Evolutionary conservation across 2,113 vertebrate genomes (phyloP).

Genomic region (Grammomys surdaster): DNA sequence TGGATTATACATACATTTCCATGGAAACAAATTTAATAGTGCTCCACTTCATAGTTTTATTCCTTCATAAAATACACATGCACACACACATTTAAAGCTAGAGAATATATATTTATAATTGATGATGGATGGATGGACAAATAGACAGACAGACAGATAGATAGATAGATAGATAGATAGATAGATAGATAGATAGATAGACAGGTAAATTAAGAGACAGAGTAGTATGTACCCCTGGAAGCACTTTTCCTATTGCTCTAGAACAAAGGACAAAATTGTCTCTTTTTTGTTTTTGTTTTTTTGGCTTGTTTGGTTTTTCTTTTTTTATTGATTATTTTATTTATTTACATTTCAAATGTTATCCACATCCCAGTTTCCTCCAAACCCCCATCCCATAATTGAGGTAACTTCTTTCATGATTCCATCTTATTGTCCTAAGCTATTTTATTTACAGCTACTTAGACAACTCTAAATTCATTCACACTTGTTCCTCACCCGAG

Average conservation of each 20-base stretch:
- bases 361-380: too few species aligned
- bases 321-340: not conserved
- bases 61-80: not conserved
- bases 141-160: not conserved
- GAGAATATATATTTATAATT: not conserved
- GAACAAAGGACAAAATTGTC: not conserved
- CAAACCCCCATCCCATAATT: not conserved
- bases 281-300: too few species aligned
- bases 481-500: not conserved
- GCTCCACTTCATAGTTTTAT: not conserved
- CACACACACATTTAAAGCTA: not conserved
- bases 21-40: not conserved
- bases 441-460: not conserved
- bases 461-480: not conserved
- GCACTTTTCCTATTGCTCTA: not conserved
- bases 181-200: not conserved
- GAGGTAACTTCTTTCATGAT: not conserved
- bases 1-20: not conserved
- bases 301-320: too few species aligned
- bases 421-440: not conserved
- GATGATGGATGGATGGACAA: too few species aligned
- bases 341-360: too few species aligned
- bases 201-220: too few species aligned
- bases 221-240: not conserved
- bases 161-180: not conserved